These are phyloP conservation scores for Lithophane ornitopus DNA, from an alignment of 2,888 invertebrate species.

Conservation along the genomic window DNA sequence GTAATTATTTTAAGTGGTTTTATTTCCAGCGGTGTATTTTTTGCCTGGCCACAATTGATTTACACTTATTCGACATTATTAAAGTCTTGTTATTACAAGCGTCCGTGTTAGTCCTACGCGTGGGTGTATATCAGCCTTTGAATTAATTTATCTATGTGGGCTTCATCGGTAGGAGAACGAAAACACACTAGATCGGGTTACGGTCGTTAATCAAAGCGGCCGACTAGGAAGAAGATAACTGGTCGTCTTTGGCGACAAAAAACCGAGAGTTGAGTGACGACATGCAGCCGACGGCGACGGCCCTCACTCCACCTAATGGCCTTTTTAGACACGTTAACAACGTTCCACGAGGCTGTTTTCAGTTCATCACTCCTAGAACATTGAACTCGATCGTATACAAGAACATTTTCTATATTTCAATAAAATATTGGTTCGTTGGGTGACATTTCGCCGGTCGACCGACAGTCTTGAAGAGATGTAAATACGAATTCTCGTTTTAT, in stretches of 20 bases:
- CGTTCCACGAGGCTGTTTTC: slow-evolving; percentile 72
- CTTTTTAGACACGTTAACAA: slow-evolving; percentile 78
- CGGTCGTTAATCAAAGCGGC: slow-evolving; percentile 84
- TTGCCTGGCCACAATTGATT: slow-evolving; percentile 71
- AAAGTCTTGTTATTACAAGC: slow-evolving; percentile 76
- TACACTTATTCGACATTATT: slow-evolving; percentile 77
- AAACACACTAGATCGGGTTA: slow-evolving; percentile 81
- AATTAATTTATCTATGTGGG: slow-evolving; percentile 81
- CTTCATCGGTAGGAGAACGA: slow-evolving; percentile 69
- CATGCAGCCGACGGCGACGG: slow-evolving; percentile 71
- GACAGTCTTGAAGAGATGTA: slow-evolving; percentile 65
- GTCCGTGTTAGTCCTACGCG: slow-evolving; percentile 69
- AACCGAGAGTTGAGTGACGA: slow-evolving; percentile 75
- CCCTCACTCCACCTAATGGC: slow-evolving; percentile 72
- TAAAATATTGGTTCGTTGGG: slow-evolving; percentile 39
- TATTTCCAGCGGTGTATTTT: slow-evolving; percentile 54
- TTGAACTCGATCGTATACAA: slow-evolving; percentile 62
- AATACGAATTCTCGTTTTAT: slow-evolving; percentile 72
- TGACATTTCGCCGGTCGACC: slow-evolving; percentile 42
- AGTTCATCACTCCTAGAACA: slow-evolving; percentile 68
- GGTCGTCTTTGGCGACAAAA: slow-evolving; percentile 78
- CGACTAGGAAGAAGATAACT: slow-evolving; percentile 76
- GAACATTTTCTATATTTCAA: slow-evolving; percentile 39
- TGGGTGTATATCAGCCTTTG: slow-evolving; percentile 74
- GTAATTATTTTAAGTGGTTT: slow-evolving; percentile 57